Base-by-base conservation (phyloP, 1,140 invertebrate genomes). In the Ceratosolen fusciceps region DNA sequence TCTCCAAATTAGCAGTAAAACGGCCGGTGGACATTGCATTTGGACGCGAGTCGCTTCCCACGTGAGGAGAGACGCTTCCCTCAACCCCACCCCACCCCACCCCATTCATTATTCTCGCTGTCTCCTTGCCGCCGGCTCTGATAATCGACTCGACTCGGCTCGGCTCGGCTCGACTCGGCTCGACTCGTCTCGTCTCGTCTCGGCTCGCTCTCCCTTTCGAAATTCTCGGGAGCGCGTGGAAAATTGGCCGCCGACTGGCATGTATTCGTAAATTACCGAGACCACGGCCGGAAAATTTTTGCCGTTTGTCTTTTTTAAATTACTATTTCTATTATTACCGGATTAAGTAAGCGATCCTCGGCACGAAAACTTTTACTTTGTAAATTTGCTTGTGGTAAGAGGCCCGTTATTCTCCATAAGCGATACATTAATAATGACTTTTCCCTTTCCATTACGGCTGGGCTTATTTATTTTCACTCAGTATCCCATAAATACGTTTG, bases 171-270 rank as follows among this genome's bases (percentile, higher is more conserved):
- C n/a, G n/a, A n/a, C n/a, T n/a, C n/a, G n/a, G n/a, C n/a, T n/a
- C n/a, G n/a, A n/a, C n/a, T n/a, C n/a, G n/a, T n/a, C n/a, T n/a
- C n/a, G n/a, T n/a, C n/a, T n/a, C n/a, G n/a, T n/a, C n/a, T n/a
- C 74, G 79, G 77, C 80, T 83, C 79, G 83, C 84, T 88, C 82
- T 88, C 87, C 85, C 87, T 88, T 88, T 88, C 87, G 83, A 85
- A 87, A 84, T 84, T 83, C 83, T 84, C 84, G 82, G 84, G 31
- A 56, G 52, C 31, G 52, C 49, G 21, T 0, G 24, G 39, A 60
- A 72, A 78, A 78, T 72, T 58, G 65, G 26, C 31, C 58, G 43
- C 0, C 70, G 37, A n/a, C n/a, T 19, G 26, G 52, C 29, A 47
- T 54, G 54, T 58, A n/a, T n/a, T n/a, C n/a, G n/a, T 47, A 74